Conservation (phyloP, 23 tunicate species). For the Aplidium turbinatum region DNA sequence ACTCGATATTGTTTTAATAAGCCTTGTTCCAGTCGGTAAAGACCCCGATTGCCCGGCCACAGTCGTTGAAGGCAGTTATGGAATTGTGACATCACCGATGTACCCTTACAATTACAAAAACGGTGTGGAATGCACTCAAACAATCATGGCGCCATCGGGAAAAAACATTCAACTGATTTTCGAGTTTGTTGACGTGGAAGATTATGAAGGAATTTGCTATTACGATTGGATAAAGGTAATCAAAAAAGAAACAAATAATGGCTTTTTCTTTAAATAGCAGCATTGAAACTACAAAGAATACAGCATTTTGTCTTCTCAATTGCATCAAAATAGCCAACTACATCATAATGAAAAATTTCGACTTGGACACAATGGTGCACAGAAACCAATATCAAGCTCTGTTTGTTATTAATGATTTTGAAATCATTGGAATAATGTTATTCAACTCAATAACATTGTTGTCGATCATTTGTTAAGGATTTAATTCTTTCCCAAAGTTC, state of each 20-base stretch:
- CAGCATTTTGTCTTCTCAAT: no score
- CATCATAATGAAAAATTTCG: no score
- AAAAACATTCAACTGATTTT: slow-evolving; percentile 42
- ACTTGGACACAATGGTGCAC: no score
- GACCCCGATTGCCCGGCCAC: slow-evolving; percentile 60
- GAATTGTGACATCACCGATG: slow-evolving; percentile 61
- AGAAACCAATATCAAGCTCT: no score
- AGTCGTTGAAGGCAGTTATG: slow-evolving; percentile 24
- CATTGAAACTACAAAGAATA: background rate
- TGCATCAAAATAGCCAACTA: no score
- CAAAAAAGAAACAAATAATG: background rate
- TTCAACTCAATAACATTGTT: no score
- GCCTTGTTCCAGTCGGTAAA: slow-evolving; percentile 38
- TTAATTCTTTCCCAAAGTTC: no score
- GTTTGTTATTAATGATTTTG: no score
- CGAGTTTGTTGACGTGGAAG: slow-evolving; percentile 77
- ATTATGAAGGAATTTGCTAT: slow-evolving; percentile 76
- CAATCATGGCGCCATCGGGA: slow-evolving; percentile 54
- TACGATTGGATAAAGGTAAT: slow-evolving; percentile 82
- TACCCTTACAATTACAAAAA: slow-evolving; percentile 79
- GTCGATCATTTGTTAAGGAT: no score
- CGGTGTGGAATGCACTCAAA: slow-evolving; percentile 62
- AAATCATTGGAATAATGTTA: no score
- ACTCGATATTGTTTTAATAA: no score
- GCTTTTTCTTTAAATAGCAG: background rate